Base-by-base conservation (phyloP, 2,113 vertebrate species). In the Myrmecobius fasciatus region DNA sequence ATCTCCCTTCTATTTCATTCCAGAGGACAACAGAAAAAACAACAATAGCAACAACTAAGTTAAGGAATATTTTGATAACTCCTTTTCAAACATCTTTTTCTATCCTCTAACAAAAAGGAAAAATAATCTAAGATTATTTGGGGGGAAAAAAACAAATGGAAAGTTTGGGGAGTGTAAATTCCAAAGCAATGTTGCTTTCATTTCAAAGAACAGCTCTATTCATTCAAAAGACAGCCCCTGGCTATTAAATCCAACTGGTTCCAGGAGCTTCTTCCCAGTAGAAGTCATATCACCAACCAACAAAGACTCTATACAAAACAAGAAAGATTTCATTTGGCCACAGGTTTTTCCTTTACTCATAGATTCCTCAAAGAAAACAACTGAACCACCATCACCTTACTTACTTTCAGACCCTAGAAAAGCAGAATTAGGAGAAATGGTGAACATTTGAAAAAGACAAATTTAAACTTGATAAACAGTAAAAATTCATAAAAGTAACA, bases 141-240 rank as follows among this genome's bases (percentile, higher is more conserved):
- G 31, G 91, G 22, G 28, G 36, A 6, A 20, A 49, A 25, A 31
- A 46, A 90, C 90, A 93, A 88, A 54, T 56, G 26, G 67, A 92
- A 97, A 96, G 93, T 0, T 47, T 52, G 12, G 94, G 54, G 25
- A 31, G 46, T 53, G 17, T 51, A 93, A 92, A 97, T 96, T 95
- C 92, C 90, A 95, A 10, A 89, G 46, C 56, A 89, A 43, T 36
- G 60, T 43, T 48, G 49, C 48, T 96, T 94, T 94, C 92, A 94
- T 93, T 94, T 96, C 53, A 53, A 96, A 89, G 1, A 53, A 93
- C 52, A 51, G 43, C 14, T 22, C 95, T 92, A 89, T 89, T 52
- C 93, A 31, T 91, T 52, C 92, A 95, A 26, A 43, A 83, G 67
- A 83, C n/a, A 83, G 92, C n/a, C 49, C 51, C 31, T 51, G 89